Evolutionary conservation across 2,113 vertebrate species (phyloP), one percentile per base, ranked within the genome.

Genomic region (Anarhynchus alexandrinus): DNA sequence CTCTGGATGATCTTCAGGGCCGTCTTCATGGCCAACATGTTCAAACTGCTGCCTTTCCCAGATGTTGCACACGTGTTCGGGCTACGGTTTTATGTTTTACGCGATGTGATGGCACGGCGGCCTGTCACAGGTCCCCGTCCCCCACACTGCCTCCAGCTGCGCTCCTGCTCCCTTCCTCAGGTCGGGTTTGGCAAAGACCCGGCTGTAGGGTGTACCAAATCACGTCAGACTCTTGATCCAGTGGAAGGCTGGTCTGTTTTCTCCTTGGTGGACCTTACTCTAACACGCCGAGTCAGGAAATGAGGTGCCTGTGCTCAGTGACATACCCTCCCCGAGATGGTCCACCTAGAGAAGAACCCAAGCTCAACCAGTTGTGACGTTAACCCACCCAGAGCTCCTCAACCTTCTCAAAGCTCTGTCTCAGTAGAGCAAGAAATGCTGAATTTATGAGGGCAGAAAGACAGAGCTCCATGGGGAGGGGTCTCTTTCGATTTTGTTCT

Each of bases 381-480:
- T 54, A 20, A 6, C 55, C 25, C 12, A 2, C 8, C 11, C 54
- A 0, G 6, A 43, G 25, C 49, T 51, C 73, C 51, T 19, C 4
- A 15, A 1, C 14, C n/a, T 49, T 18, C 84, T 16, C 82, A n/a
- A 15, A 77, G 25, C 25, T 72, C 64, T 4, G 1, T 4, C 58
- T 34, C 43, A 5, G 25, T 0, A 10, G 10, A 34, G 29, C 34
- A 5, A 67, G 47, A 29, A 52, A 86, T 5, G 10, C 23, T 42
- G n/a, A 15, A 21, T 82, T 84, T 36, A 29, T 7, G 26, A 72
- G 40, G 34, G 40, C 2, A 6, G 47, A 32, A 59, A 45, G 47
- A 9, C 1, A 2, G 55, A 66, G 17, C 32, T 58, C 57, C 12
- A 0, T 2, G 8, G 7, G 2, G 5, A 51, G 55, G 20, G 17